Base-by-base conservation (phyloP, 1,140 invertebrate genomes). In the Drosophila sturtevanti region DNA sequence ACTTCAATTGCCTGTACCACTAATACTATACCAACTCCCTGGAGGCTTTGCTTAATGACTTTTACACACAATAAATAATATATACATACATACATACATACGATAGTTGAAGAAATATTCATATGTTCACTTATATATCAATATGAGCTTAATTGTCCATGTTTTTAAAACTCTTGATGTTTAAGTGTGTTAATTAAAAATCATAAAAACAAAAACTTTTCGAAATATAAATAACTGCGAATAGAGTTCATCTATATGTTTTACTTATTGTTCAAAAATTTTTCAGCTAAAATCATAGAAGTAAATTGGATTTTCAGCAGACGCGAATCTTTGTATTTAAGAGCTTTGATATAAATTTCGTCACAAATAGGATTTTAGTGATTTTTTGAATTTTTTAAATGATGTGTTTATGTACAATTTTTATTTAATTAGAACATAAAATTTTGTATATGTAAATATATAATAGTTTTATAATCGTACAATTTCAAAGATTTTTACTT, bases 381-480 rank as follows among this genome's bases (percentile, higher is more conserved):
- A 2, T 24, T 4, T 24, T 24, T 24, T 24, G 24, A 24, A 2
- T 24, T 1, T 1, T 31, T 4, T 6, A 31, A 31, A 10, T 21
- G 16, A 48, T 72, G 48, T 79, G 63, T 81, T 78, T 81, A 77
- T 81, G 81, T 75, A 81, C 31, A 59, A 79, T 78, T 66, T 77
- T 85, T 71, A 77, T 85, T 86, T 66, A 80, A 66, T 76, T 77
- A 77, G 62, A 58, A 21, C 16, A 48, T 48, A 48, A 16, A 48
- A 48, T 48, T 18, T 31, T 48, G 16, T 21, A 11, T 18, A 21
- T 48, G 41, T 48, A 48, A 48, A 48, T 51, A 69, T 78, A 77
- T 86, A 56, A 62, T 81, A 78, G 48, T 61, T 78, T 81, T 79
- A 81, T 79, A 82, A 79, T 81, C 65, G 55, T 80, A 85, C 82